These are phyloP conservation scores for Empis livida DNA, from an alignment of 2,888 invertebrate species.

Conservation along the genomic window DNA sequence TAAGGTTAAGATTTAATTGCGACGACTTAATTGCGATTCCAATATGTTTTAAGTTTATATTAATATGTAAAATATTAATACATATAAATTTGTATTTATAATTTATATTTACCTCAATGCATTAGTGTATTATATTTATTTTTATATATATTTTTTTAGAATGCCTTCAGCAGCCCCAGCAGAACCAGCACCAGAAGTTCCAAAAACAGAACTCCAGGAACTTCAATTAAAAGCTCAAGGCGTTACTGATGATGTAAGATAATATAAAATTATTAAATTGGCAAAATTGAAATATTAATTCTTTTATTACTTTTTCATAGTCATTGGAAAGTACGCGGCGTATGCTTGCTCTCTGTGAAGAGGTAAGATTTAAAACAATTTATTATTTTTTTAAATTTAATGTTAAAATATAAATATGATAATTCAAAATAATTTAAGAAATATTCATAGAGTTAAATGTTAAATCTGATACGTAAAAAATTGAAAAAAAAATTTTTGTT, in stretches of 20 bases:
- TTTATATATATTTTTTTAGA: conserved; percentile 36
- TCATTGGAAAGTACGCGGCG: conserved; percentile 85
- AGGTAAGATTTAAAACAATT: conserved; percentile 32
- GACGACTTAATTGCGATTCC: too few species aligned
- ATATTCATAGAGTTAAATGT: too few species aligned
- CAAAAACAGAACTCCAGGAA: conserved; percentile 79
- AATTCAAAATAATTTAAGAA: background rate
- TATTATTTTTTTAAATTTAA: background rate
- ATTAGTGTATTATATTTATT: too few species aligned
- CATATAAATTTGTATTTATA: too few species aligned
- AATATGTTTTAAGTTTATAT: too few species aligned
- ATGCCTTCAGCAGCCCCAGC: conserved; percentile 51
- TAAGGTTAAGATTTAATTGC: too few species aligned
- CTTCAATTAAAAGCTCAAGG: conserved; percentile 72
- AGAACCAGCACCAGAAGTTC: conserved; percentile 44
- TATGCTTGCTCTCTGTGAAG: conserved; percentile 85
- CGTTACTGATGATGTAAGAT: conserved; percentile 80
- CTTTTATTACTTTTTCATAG: conserved; percentile 26
- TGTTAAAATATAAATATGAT: conserved; percentile 5
- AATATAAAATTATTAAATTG: too few species aligned
- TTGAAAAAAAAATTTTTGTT: too few species aligned
- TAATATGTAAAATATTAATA: too few species aligned
- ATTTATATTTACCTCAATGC: too few species aligned
- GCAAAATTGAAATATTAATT: background rate
- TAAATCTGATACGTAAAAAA: too few species aligned